Evolutionary conservation across 2,888 invertebrate species (phyloP).

Genomic region (Neoscelio sp.): DNA sequence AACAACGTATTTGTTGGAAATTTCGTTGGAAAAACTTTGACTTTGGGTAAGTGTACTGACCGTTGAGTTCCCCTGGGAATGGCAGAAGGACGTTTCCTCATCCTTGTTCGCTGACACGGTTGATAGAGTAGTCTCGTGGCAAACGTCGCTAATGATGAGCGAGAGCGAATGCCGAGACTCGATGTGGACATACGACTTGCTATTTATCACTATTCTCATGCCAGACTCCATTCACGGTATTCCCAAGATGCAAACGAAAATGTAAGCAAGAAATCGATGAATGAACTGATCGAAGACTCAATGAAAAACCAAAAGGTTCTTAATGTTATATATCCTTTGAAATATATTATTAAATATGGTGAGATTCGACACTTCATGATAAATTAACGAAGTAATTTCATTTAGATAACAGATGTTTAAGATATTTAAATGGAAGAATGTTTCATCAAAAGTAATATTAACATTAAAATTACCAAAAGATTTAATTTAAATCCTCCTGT

Average conservation of each 20-base stretch:
- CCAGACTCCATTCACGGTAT: slow-evolving; percentile 67
- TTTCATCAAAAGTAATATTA: too few relatives aligned
- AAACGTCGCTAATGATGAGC: slow-evolving; percentile 75
- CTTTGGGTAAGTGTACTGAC: slow-evolving; percentile 66
- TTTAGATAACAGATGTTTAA: too few relatives aligned
- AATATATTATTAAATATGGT: too few relatives aligned
- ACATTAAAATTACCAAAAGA: too few relatives aligned
- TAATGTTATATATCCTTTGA: too few relatives aligned
- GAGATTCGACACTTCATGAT: too few relatives aligned
- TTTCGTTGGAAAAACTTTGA: slow-evolving; percentile 36
- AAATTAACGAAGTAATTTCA: too few relatives aligned
- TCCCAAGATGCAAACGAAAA: slow-evolving; percentile 75
- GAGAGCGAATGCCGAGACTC: slow-evolving; percentile 70
- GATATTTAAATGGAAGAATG: too few relatives aligned
- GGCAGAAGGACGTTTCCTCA: slow-evolving; percentile 67
- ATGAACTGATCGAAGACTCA: slow-evolving; percentile 55
- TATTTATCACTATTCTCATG: slow-evolving; percentile 74
- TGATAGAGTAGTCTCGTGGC: slow-evolving; percentile 78
- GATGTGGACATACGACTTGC: slow-evolving; percentile 73
- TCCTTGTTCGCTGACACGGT: slow-evolving; percentile 72
- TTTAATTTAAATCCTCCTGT: too few relatives aligned
- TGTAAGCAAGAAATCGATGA: slow-evolving; percentile 49
- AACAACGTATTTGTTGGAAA: slow-evolving; percentile 13
- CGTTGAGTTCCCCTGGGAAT: slow-evolving; percentile 68
- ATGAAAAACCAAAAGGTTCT: too few relatives aligned